These are phyloP conservation scores for Cyphomyrus plagiostoma DNA, from an alignment of 2,113 vertebrate species.

Conservation along the genomic window DNA sequence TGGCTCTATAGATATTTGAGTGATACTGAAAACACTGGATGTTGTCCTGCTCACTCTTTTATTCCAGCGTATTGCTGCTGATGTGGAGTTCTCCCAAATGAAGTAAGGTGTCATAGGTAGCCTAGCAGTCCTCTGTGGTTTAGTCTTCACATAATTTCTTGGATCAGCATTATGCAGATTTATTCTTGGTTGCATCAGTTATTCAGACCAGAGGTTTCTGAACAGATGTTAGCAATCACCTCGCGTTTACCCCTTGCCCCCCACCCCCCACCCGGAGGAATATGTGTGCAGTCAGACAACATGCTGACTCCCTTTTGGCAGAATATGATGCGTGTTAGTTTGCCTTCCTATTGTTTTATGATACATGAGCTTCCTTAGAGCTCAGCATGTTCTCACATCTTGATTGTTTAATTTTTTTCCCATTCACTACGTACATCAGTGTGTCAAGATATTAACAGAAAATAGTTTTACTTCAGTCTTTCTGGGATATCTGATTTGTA, in stretches of 20 bases:
- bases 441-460: constrained; percentile 38
- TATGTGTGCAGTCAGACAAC: constrained; percentile 32
- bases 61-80: background rate
- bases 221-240: background rate
- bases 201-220: background rate
- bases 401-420: background rate
- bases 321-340: constrained; percentile 33
- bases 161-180: background rate
- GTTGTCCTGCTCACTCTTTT: background rate
- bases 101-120: background rate
- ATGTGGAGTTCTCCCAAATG: background rate
- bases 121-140: background rate
- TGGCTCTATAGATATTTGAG: background rate
- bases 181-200: background rate
- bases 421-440: background rate
- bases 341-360: constrained; percentile 20
- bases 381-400: background rate
- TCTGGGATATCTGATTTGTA: background rate
- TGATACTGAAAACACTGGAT: background rate
- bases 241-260: background rate
- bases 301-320: constrained; percentile 33
- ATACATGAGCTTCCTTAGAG: constrained; percentile 35
- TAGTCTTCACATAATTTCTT: background rate
- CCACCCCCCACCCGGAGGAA: constrained; percentile 24
- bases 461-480: constrained; percentile 13